Evolutionary conservation across 2,113 vertebrate species (phyloP).

Genomic region (Cebus imitator): DNA sequence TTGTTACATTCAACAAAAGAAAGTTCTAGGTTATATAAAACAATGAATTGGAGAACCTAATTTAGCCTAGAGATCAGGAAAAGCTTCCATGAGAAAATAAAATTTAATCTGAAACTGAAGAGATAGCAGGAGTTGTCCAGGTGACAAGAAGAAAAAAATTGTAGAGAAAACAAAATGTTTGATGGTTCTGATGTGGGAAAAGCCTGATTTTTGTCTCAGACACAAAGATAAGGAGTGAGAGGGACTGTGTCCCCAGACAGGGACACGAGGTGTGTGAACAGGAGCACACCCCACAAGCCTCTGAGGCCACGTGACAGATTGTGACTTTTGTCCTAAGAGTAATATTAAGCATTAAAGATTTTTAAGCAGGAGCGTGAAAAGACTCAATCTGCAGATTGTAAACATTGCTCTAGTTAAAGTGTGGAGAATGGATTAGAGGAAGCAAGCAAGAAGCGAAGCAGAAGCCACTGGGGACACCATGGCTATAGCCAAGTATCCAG

Average conservation of each 20-base stretch:
- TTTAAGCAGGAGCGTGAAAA: background rate
- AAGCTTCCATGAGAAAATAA: background rate
- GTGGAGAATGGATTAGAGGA: background rate
- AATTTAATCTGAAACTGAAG: background rate
- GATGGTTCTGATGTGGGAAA: background rate
- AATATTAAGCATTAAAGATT: background rate
- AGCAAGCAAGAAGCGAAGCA: background rate
- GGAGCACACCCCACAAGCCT: background rate
- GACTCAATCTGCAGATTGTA: background rate
- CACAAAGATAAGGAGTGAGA: background rate
- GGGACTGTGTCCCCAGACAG: too few relatives aligned
- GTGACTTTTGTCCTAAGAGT: background rate
- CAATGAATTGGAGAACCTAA: background rate
- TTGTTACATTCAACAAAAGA: background rate
- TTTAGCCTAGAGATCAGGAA: background rate
- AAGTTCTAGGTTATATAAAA: background rate
- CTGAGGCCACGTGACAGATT: background rate
- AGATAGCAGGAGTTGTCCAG: background rate
- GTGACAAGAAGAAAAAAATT: background rate
- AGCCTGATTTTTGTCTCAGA: background rate
- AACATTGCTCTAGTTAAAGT: background rate
- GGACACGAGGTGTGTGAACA: background rate
- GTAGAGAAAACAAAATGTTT: background rate
- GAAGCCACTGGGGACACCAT: background rate
- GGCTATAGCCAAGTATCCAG: background rate